Conservation (phyloP, 2,113 vertebrate species). For the Thalassarche chlororhynchos region DNA sequence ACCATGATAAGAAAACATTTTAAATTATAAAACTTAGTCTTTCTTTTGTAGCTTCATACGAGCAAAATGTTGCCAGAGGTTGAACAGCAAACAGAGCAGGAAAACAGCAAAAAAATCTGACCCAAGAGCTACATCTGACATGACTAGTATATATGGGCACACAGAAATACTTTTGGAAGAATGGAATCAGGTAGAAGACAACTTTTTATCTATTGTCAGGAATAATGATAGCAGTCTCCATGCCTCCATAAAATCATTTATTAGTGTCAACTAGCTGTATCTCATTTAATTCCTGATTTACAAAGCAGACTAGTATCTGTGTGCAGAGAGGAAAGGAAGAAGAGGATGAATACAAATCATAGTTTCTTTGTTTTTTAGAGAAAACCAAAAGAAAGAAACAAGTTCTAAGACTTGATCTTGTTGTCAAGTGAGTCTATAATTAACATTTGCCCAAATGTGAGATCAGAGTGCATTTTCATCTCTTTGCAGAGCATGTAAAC, state of each 20-base stretch:
- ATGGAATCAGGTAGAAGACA: not conserved
- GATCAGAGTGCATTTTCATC: not conserved
- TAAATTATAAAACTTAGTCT: not conserved
- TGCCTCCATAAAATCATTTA: not conserved
- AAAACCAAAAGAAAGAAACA: not conserved
- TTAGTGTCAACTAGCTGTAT: not conserved
- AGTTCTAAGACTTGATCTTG: not conserved
- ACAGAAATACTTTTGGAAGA: not conserved
- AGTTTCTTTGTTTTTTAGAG: not conserved
- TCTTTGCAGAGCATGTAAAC: not conserved
- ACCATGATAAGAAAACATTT: not conserved
- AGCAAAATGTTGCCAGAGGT: not conserved
- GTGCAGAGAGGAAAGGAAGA: not conserved
- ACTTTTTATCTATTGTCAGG: not conserved
- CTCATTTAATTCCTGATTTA: not conserved
- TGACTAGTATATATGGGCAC: not conserved
- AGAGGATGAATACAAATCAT: not conserved
- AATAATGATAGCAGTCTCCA: not conserved
- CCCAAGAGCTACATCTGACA: not conserved
- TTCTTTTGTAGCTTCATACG: not conserved
- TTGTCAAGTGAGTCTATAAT: not conserved
- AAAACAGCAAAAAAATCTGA: not conserved
- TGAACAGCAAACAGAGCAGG: not conserved
- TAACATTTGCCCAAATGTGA: slow-evolving; percentile 23
- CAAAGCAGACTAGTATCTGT: not conserved